Evolutionary conservation across 2,113 vertebrate species (phyloP), one percentile per base, ranked within the genome.

Genomic region (Indri indri): DNA sequence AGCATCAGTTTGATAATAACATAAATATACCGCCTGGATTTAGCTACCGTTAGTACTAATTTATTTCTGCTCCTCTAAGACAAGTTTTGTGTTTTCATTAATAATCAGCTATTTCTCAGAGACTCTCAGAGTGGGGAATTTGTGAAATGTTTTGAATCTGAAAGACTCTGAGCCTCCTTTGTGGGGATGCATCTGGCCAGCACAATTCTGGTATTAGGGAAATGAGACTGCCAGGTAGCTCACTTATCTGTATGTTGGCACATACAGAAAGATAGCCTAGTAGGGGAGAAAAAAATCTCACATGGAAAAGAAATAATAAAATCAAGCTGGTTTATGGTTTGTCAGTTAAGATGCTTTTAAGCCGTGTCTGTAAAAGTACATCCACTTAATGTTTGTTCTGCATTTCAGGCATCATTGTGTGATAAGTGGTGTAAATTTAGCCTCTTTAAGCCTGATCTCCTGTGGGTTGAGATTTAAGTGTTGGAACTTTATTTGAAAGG

Each of bases 401-500:
- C 95, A 66, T 96, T 97, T 97, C 59, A 66, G 94, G 74, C 63
- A 32, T 77, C 70, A 84, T 63, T 92, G 65, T 97, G 96, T 94
- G 92, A 79, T 97, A 89, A 97, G 90, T 95, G 84, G 92, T 94
- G 45, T 91, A n/a, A 96, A 98, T 98, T 97, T 96, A 98, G 98
- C 65, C 90, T 76, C 96, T 97, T 91, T 84, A 83, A 97, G 87
- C 84, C 79, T 76, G 61, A 23, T 97, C 91, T 98, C 97, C 92
- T 59, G 90, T 90, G 98, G 94, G 54, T 93, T 77, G 97, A 94
- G 97, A 97, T 98, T 96, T 97, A 98, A 97, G 76, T 92, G 37
- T 96, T 98, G 97, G 97, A 98, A 98, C 96, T 97, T 98, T 76
- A 94, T 85, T 97, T 98, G 97, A 98, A 98, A 98, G 90, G 70